phyloP scores from a whole-genome alignment of 1,140 invertebrate species.

The Diachasma alloeum region DNA sequence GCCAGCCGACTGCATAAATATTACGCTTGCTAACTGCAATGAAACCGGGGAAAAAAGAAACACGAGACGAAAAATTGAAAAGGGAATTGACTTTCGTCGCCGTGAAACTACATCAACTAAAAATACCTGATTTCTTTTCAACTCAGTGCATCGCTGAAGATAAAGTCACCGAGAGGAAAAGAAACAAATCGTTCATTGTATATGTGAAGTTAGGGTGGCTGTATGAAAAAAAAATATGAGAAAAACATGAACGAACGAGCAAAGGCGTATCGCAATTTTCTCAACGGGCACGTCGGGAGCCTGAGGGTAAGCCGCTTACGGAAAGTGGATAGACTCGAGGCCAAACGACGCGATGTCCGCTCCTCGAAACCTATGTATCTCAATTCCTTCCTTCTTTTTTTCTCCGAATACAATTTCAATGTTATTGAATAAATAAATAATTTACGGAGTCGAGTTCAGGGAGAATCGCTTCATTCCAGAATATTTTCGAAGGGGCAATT shows the following conservation, averaged over 20 bases:
- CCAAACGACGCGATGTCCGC: neutral
- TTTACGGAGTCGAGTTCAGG: neutral
- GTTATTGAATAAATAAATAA: neutral
- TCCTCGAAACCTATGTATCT: neutral
- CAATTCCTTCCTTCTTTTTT: neutral
- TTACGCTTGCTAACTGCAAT: too few relatives aligned
- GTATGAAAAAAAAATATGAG: neutral
- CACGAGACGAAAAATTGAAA: too few relatives aligned
- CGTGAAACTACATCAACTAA: too few relatives aligned
- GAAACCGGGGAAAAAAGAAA: too few relatives aligned
- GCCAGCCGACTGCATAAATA: too few relatives aligned
- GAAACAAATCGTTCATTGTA: neutral
- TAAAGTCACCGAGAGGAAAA: neutral
- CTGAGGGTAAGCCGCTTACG: conserved; percentile 30
- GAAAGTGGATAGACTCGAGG: conserved; percentile 25
- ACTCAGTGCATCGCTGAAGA: neutral
- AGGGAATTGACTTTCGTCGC: too few relatives aligned
- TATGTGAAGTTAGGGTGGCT: neutral
- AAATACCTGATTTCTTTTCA: too few relatives aligned
- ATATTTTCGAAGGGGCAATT: neutral
- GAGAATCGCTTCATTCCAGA: neutral
- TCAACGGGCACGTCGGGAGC: conserved; percentile 8
- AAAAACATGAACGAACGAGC: neutral
- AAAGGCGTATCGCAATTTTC: conserved; percentile 29
- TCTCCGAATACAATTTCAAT: neutral